These are phyloP conservation scores for Tenualosa ilisha DNA, from an alignment of 2,797 vertebrate genomes.

Conservation along the genomic window DNA sequence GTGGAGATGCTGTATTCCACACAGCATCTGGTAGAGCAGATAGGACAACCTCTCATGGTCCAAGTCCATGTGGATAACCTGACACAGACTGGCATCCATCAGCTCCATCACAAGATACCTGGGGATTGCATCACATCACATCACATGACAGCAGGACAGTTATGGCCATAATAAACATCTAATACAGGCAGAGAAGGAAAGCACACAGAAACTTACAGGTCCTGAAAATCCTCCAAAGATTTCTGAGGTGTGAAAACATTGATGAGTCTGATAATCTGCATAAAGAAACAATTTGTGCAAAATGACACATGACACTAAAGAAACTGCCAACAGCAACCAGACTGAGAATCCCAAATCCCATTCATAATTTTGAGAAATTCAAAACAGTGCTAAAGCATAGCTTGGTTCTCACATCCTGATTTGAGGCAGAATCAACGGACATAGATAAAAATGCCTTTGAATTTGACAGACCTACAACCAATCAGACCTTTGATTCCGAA, in stretches of 20 bases:
- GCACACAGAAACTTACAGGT: slow-evolving; percentile 85
- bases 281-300: slow-evolving; percentile 40
- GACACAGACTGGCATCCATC: slow-evolving; percentile 97
- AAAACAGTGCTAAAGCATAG: neutral
- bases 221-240: slow-evolving; percentile 97
- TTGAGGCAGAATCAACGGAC: too few relatives aligned
- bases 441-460: too few relatives aligned
- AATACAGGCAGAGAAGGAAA: slow-evolving; percentile 25
- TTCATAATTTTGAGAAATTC: neutral
- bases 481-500: too few relatives aligned
- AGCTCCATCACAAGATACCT: slow-evolving; percentile 98
- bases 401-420: too few relatives aligned
- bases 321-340: neutral
- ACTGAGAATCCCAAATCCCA: neutral
- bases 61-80: slow-evolving; percentile 98
- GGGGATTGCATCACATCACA: slow-evolving; percentile 45
- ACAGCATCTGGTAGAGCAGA: slow-evolving; percentile 96
- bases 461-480: too few relatives aligned
- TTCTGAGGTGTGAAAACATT: slow-evolving; percentile 98
- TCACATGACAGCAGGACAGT: neutral
- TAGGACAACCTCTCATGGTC: slow-evolving; percentile 98
- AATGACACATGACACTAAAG: neutral
- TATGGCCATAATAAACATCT: neutral
- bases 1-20: slow-evolving; percentile 96
- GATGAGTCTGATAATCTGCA: slow-evolving; percentile 94